A percentile compares a stretch with the other conserved stretches of the same genome.
Evolutionary conservation across 2,113 vertebrate genomes (phyloP).

Genomic region (Motacilla tschutschensis): DNA sequence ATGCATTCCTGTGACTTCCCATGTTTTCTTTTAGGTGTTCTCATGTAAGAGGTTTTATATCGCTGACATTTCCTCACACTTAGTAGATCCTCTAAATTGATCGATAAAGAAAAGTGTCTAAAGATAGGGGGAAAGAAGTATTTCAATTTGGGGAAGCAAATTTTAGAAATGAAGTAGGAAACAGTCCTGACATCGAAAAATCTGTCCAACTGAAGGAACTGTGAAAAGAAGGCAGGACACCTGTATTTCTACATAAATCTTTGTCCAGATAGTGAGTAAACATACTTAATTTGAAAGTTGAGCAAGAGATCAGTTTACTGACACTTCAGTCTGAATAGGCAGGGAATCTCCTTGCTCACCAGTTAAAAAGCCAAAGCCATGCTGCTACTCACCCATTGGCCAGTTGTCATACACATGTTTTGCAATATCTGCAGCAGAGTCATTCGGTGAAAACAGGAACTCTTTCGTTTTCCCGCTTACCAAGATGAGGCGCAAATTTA

Average conservation of each 20-base stretch:
- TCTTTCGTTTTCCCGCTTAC: conserved; percentile 98
- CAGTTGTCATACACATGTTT: conserved; percentile 98
- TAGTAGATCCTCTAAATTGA: not conserved
- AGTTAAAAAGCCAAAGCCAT: not conserved
- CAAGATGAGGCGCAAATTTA: conserved; percentile 95
- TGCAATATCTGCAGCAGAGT: conserved; percentile 95
- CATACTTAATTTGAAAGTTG: not conserved
- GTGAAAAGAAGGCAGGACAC: not conserved
- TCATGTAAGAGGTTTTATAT: not conserved
- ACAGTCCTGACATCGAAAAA: not conserved
- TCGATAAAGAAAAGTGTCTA: not conserved
- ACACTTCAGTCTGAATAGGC: not conserved
- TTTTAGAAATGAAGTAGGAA: not conserved
- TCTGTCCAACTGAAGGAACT: not conserved
- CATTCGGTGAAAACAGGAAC: conserved; percentile 94
- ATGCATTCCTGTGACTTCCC: not conserved
- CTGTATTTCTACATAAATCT: not conserved
- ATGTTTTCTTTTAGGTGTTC: not conserved
- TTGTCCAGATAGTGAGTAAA: not conserved
- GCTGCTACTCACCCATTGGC: conserved; percentile 91
- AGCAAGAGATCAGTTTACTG: not conserved
- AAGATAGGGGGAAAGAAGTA: not conserved
- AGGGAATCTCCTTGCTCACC: not conserved
- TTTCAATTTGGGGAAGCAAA: not conserved
- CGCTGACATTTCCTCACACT: not conserved